A percentile compares a stretch with the other conserved stretches of the same genome.
phyloP scores from a whole-genome alignment of 2,113 vertebrate genomes.

The Drymodes brunneopygia region DNA sequence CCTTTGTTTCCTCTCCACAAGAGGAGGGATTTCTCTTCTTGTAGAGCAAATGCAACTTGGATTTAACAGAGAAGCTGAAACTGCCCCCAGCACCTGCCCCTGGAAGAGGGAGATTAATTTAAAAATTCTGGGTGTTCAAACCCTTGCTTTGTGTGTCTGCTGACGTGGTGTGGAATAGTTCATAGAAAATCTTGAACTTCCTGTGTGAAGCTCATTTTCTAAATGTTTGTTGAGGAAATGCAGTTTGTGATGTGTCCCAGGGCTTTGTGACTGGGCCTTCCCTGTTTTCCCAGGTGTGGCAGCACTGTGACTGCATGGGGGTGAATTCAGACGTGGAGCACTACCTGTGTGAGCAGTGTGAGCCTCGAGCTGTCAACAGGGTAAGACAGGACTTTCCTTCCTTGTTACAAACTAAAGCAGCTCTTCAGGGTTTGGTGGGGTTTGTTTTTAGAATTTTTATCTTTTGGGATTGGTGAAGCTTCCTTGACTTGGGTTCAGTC shows the following conservation, averaged over 20 bases:
- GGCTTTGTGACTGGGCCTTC: neutral
- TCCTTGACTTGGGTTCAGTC: neutral
- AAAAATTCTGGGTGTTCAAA: rapidly evolving
- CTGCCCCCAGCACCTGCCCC: neutral
- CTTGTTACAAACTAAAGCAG: neutral
- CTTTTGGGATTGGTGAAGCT: neutral
- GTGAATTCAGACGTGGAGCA: conserved; percentile 92
- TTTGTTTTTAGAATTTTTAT: neutral
- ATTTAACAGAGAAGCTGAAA: neutral
- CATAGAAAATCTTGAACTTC: neutral
- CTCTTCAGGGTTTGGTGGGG: neutral
- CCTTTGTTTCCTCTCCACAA: neutral
- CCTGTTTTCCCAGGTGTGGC: conserved; percentile 85
- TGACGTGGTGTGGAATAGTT: neutral
- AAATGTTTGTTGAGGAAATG: neutral
- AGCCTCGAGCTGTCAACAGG: conserved; percentile 86
- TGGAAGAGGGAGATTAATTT: neutral
- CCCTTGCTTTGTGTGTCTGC: neutral
- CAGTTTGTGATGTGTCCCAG: neutral
- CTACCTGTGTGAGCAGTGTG: conserved; percentile 96
- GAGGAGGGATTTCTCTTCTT: neutral
- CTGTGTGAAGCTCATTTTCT: neutral
- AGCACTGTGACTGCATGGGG: conserved; percentile 98
- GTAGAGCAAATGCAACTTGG: neutral
- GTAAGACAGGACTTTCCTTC: conserved; percentile 65